Conservation (phyloP, 2,888 invertebrate species). For the Agriotes lineatus region DNA sequence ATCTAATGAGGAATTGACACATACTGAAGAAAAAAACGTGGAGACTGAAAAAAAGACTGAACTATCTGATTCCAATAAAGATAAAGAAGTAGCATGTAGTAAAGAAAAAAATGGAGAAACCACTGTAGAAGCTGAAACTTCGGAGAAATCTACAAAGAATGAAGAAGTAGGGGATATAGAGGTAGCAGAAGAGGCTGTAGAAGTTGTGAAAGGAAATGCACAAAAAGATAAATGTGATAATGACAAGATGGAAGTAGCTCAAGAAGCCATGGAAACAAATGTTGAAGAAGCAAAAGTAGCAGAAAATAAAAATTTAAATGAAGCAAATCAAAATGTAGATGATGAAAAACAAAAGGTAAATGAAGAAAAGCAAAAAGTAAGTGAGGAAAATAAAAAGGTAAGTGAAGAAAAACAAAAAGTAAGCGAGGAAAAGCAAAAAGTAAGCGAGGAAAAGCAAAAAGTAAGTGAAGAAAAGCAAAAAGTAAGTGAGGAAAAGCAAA, state of each 20-base stretch:
- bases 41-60: slow-evolving; percentile 19
- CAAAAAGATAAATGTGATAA: slow-evolving; percentile 47
- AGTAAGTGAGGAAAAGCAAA: too few relatives aligned
- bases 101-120: background rate
- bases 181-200: slow-evolving; percentile 28
- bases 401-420: too few relatives aligned
- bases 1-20: background rate
- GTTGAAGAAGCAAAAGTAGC: slow-evolving; percentile 49
- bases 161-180: slow-evolving; percentile 29
- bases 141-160: slow-evolving; percentile 22
- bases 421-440: too few relatives aligned
- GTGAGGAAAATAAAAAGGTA: too few relatives aligned
- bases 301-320: too few relatives aligned
- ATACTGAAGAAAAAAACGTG: background rate
- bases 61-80: background rate
- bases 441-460: too few relatives aligned
- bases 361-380: too few relatives aligned
- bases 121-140: background rate
- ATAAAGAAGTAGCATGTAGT: slow-evolving; percentile 8
- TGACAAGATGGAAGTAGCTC: slow-evolving; percentile 50
- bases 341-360: too few relatives aligned
- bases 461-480: too few relatives aligned
- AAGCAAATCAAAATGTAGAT: too few relatives aligned
- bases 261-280: slow-evolving; percentile 55
- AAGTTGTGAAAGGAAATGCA: slow-evolving; percentile 20